A percentile compares a stretch with the other conserved stretches of the same genome.
Conservation (phyloP, 2,113 vertebrate genomes). For the Balaeniceps rex region DNA sequence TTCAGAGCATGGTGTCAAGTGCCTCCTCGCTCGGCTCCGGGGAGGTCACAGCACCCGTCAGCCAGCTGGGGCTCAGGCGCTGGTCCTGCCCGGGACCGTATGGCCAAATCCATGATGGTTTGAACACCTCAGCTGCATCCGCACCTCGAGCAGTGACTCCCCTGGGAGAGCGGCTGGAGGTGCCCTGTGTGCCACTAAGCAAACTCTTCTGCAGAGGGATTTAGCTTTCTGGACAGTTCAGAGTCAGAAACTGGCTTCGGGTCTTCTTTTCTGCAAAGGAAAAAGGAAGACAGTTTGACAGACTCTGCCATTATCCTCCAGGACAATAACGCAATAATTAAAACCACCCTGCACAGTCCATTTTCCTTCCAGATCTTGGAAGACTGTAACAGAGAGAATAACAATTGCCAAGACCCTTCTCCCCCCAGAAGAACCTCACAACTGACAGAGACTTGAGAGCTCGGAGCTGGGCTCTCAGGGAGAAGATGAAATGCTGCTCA, state of each 20-base stretch:
- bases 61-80: too few relatives aligned
- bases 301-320: background rate
- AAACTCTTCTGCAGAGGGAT: background rate
- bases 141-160: rapidly evolving
- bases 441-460: conserved; percentile 42
- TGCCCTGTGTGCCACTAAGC: background rate
- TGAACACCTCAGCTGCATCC: background rate
- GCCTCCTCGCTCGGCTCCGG: background rate
- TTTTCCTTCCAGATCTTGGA: background rate
- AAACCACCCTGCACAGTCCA: background rate
- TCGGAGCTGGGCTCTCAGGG: background rate
- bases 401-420: background rate
- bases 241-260: background rate
- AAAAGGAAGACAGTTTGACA: background rate
- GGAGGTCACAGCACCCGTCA: background rate
- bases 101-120: background rate
- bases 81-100: rapidly evolving
- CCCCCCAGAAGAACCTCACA: background rate
- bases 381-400: background rate
- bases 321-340: conserved; percentile 7
- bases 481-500: conserved; percentile 49
- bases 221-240: background rate
- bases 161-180: rapidly evolving
- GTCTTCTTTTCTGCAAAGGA: background rate
- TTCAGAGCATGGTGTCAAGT: too few relatives aligned